Percentiles rank a stretch among this genome's conserved stretches.
These are phyloP conservation scores for Lanistes nyassanus DNA, from an alignment of 1,140 invertebrate species.

Conservation along the genomic window DNA sequence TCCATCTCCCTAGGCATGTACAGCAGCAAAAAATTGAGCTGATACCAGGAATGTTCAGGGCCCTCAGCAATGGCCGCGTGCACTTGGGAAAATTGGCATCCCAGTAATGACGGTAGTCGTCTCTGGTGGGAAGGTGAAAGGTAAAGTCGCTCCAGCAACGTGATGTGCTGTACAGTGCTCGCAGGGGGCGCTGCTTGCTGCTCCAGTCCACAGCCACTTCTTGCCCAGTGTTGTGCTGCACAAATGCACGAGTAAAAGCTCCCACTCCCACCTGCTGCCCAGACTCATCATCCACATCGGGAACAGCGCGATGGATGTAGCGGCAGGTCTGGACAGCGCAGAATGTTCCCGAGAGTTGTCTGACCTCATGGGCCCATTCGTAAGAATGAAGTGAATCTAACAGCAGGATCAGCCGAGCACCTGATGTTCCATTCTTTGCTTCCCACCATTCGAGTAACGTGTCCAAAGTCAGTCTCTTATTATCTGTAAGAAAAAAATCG, in stretches of 20 bases:
- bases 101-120: conserved; percentile 61
- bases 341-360: conserved; percentile 37
- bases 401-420: conserved; percentile 58
- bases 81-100: conserved; percentile 55
- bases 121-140: conserved; percentile 58
- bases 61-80: conserved; percentile 54
- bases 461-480: conserved; percentile 50
- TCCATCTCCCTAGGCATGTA: conserved; percentile 50
- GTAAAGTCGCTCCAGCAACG: conserved; percentile 59
- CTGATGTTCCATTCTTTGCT: conserved; percentile 45
- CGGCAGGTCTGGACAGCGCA: conserved; percentile 60
- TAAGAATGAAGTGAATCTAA: conserved; percentile 58
- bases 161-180: conserved; percentile 54
- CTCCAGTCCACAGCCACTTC: conserved; percentile 48
- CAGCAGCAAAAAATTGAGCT: conserved; percentile 53
- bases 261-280: conserved; percentile 45
- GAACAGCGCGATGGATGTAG: conserved; percentile 28
- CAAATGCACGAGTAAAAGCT: conserved; percentile 58
- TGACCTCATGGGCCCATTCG: conserved; percentile 52
- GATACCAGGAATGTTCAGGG: conserved; percentile 49
- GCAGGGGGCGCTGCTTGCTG: conserved; percentile 39
- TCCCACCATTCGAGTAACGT: conserved; percentile 60
- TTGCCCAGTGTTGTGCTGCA: conserved; percentile 53
- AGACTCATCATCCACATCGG: conserved; percentile 34
- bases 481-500: conserved; percentile 43